Base-by-base conservation (phyloP, 2,888 invertebrate species). In the Norana najaformis region DNA sequence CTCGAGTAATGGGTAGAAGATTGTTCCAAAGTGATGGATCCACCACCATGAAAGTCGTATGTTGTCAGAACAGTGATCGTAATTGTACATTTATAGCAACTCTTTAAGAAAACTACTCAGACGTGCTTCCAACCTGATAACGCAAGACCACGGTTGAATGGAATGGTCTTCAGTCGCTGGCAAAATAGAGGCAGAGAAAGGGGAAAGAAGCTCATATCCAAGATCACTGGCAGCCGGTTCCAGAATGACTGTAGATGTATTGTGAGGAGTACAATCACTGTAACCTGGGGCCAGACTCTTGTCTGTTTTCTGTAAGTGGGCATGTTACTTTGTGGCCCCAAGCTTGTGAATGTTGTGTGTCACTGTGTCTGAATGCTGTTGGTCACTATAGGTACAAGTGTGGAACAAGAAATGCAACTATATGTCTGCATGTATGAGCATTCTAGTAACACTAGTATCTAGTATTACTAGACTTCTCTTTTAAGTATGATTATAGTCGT, bases 271-370 rank as follows among this genome's bases (percentile, higher is more conserved):
- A 23, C 47, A n/a, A 23, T 47, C 47, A 47, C 47, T 47, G 20
- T 47, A 23, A 23, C 47, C 4, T 20, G 23, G 8, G n/a, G n/a
- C 69, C 30, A 69, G 69, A 69, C 69, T 69, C n/a, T 69, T n/a
- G 69, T 69, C 69, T 69, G 69, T 69, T 69, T 69, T n/a, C 69
- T 30, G 69, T 69, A n/a, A 69, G n/a, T 69, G 69, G 69, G 69
- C 11, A 13, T 69, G 69, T 69, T 47, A 23, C 47, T 47, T 20
- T 23, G 2, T 47, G 23, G 47, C 23, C 11, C 6, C 23, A 23
- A 23, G 20, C 47, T 47, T 47, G 47, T n/a, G 47, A 20, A 47
- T 47, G 47, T 1, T 53, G 53, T 53, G 69, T 69, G 69, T 69
- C 8, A n/a, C 5, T 69, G 69, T 69, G 69, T 69, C 69, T 69